Evolutionary conservation across 2,888 invertebrate genomes (phyloP).

Genomic region (Cheilosia soror): DNA sequence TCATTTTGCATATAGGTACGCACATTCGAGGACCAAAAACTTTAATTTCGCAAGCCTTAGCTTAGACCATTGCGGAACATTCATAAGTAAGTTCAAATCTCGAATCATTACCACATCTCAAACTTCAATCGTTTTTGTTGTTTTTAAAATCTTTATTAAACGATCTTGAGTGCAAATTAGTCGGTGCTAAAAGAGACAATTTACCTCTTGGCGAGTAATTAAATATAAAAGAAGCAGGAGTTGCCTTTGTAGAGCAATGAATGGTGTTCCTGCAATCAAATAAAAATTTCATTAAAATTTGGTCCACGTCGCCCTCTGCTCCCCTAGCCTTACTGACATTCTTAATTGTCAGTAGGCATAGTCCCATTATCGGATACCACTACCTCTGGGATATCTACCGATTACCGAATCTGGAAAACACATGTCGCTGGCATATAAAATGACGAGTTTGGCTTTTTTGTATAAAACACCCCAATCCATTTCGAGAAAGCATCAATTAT

Average conservation of each 20-base stretch:
- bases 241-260: conserved; percentile 14
- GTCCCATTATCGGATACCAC: conserved; percentile 77
- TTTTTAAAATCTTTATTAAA: neutral
- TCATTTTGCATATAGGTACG: conserved; percentile 40
- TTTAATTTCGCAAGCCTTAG: conserved; percentile 5
- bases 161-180: neutral
- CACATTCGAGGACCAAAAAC: conserved; percentile 36
- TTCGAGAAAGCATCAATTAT: conserved; percentile 81
- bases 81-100: neutral
- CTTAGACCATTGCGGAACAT: conserved; percentile 19
- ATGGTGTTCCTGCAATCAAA: conserved; percentile 16
- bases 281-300: too few relatives aligned
- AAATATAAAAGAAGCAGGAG: conserved; percentile 9
- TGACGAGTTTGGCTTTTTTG: conserved; percentile 11
- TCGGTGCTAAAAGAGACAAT: conserved; percentile 16
- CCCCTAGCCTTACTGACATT: conserved; percentile 45
- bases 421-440: neutral
- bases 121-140: neutral
- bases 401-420: conserved; percentile 74
- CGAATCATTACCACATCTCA: conserved; percentile 36
- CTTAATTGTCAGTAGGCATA: conserved; percentile 50
- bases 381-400: conserved; percentile 71
- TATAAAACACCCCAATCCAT: conserved; percentile 80
- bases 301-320: neutral
- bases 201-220: neutral